Conservation (phyloP, 2,113 vertebrate species). For the Suncus etruscus region DNA sequence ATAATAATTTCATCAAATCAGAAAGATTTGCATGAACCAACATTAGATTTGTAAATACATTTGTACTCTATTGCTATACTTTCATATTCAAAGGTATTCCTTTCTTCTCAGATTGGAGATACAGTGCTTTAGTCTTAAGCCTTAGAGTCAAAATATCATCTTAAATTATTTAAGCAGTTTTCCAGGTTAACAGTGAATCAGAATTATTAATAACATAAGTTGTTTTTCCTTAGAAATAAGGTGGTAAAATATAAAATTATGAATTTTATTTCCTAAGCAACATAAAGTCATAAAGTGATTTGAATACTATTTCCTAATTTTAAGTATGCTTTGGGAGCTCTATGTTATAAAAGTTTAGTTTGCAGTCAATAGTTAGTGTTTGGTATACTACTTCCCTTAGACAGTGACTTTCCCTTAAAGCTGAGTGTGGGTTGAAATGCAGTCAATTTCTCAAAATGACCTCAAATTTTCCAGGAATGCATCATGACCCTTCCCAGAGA, state of each 20-base stretch:
- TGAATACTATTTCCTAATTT: constrained; percentile 20
- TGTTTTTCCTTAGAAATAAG: constrained; percentile 15
- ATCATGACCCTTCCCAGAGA: constrained; percentile 45
- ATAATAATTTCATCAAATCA: neutral
- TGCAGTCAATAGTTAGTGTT: neutral
- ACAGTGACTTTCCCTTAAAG: constrained; percentile 40
- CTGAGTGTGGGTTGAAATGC: constrained; percentile 29
- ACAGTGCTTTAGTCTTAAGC: constrained; percentile 10
- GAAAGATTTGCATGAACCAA: neutral
- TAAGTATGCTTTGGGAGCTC: neutral
- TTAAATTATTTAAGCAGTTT: neutral
- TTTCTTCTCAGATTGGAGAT: neutral
- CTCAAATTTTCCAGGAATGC: constrained; percentile 63
- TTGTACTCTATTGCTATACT: neutral
- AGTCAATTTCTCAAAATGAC: constrained; percentile 13
- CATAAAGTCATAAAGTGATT: no score
- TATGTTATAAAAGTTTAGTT: neutral
- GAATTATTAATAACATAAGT: constrained; percentile 1
- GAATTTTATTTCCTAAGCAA: no score
- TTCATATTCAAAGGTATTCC: neutral
- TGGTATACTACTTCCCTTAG: constrained; percentile 30
- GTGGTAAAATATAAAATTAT: neutral
- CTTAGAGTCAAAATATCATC: neutral
- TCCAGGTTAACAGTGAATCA: constrained; percentile 29
- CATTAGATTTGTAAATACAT: neutral